A percentile compares a stretch with the other conserved stretches of the same genome.
Conservation (phyloP, 2,797 vertebrate genomes). For the Tauraco hartlaubi region DNA sequence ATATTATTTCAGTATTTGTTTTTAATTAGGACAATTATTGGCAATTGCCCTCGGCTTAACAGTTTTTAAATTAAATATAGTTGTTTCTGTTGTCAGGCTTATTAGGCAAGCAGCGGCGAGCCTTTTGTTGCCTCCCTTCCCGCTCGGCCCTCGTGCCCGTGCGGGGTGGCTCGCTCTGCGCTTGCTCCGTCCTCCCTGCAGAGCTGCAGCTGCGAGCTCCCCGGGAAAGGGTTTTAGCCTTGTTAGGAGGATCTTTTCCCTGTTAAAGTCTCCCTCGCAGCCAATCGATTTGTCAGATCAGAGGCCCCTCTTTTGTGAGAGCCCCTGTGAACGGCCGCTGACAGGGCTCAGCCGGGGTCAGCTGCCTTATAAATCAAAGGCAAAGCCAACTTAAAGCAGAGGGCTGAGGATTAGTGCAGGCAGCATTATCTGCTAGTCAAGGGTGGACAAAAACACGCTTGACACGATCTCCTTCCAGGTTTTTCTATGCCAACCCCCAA, state of each 20-base stretch:
- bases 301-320: conserved; percentile 60
- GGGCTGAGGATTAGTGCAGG: conserved; percentile 33
- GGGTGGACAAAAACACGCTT: conserved; percentile 42
- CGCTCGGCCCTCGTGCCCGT: neutral
- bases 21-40: conserved; percentile 71
- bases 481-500: neutral
- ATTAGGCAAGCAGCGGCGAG: neutral
- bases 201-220: neutral
- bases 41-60: conserved; percentile 69
- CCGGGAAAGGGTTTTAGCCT: conserved; percentile 55
- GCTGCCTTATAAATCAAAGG: conserved; percentile 69
- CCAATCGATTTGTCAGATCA: conserved; percentile 71
- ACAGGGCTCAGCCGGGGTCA: conserved; percentile 66
- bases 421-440: conserved; percentile 37
- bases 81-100: neutral
- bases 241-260: conserved; percentile 43
- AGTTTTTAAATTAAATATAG: conserved; percentile 46
- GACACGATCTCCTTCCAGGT: neutral
- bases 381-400: conserved; percentile 49
- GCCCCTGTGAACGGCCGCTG: conserved; percentile 68
- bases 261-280: conserved; percentile 55
- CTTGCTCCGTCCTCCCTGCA: neutral
- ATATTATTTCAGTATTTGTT: conserved; percentile 57
- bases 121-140: neutral
- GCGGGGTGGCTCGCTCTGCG: rapidly evolving